Evolutionary conservation across 2,888 invertebrate genomes (phyloP).

Genomic region (Cosmorhoe ocellata): DNA sequence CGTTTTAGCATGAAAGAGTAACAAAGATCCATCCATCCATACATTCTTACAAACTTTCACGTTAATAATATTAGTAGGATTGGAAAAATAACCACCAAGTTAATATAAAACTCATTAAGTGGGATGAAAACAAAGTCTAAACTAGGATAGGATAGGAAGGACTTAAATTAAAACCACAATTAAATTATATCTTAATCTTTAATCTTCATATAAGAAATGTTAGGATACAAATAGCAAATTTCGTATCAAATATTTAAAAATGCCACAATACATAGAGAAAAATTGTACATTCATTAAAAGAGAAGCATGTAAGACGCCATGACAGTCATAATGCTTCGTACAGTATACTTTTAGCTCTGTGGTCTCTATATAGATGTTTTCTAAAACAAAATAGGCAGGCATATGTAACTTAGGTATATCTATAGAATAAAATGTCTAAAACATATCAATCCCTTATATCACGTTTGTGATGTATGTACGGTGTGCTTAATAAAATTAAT

Average conservation of each 20-base stretch:
- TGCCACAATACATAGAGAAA: conserved; percentile 64
- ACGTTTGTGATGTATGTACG: conserved; percentile 70
- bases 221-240: conserved; percentile 73
- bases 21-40: no score
- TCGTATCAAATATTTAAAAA: conserved; percentile 77
- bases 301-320: conserved; percentile 52
- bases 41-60: no score
- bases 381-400: conserved; percentile 59
- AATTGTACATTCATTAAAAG: conserved; percentile 72
- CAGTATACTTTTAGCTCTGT: conserved; percentile 35
- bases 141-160: no score
- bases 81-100: no score
- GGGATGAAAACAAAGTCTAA: no score
- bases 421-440: conserved; percentile 56
- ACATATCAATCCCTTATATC: conserved; percentile 66
- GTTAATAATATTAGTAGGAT: no score
- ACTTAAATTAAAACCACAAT: conserved; percentile 42
- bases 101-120: no score
- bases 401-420: conserved; percentile 67
- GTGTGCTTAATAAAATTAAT: conserved; percentile 37
- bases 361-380: conserved; percentile 24
- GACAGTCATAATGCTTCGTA: conserved; percentile 39
- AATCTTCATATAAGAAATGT: conserved; percentile 74
- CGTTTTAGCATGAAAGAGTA: no score
- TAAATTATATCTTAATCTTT: conserved; percentile 61